Conservation (phyloP, 2,113 vertebrate species). For the Corythaixoides concolor region DNA sequence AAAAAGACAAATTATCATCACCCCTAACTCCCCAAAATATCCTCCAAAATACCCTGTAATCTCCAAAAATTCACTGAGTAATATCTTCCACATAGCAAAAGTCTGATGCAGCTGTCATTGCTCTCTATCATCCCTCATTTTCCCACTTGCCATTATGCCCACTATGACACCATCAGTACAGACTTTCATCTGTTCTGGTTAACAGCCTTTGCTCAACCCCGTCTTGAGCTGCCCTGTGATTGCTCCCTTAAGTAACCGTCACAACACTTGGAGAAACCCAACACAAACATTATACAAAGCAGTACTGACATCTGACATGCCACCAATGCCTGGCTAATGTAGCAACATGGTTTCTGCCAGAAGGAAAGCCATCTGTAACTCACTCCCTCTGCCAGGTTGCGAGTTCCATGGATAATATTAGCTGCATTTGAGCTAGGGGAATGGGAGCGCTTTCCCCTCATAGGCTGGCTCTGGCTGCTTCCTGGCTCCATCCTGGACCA, state of each 20-base stretch:
- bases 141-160: background rate
- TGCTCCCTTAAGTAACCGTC: background rate
- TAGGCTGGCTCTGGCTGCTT: background rate
- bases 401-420: background rate
- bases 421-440: background rate
- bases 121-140: background rate
- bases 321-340: background rate
- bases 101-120: background rate
- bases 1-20: background rate
- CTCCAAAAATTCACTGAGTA: background rate
- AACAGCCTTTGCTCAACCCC: background rate
- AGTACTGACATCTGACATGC: background rate
- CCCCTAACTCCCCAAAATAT: background rate
- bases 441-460: background rate
- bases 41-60: background rate
- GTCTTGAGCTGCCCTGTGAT: background rate
- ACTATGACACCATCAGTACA: background rate
- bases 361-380: background rate
- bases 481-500: background rate
- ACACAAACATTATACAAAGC: background rate
- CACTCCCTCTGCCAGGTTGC: background rate
- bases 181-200: background rate
- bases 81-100: accelerated
- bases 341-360: background rate
- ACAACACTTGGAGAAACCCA: background rate